These are phyloP conservation scores for Clarias fuscus DNA, from an alignment of 2,797 vertebrate genomes.

Conservation along the genomic window DNA sequence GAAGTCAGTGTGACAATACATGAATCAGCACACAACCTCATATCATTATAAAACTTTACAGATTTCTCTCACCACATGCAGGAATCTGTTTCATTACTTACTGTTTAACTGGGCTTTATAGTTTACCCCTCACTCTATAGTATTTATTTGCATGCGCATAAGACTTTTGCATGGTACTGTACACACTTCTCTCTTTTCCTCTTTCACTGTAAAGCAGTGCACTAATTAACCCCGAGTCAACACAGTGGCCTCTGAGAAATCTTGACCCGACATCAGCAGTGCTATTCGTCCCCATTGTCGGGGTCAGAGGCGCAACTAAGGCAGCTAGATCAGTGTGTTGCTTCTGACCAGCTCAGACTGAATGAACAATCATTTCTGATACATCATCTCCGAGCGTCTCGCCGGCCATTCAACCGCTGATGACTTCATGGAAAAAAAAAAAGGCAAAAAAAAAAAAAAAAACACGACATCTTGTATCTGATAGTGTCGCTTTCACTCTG, in stretches of 20 bases:
- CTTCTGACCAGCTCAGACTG: neutral
- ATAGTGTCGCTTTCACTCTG: constrained; percentile 75
- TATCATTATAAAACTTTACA: too few species aligned
- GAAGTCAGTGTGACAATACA: too few species aligned
- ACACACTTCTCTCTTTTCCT: neutral
- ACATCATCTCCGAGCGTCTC: neutral
- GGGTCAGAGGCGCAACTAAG: neutral
- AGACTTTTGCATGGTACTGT: too few species aligned
- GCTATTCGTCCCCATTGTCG: neutral
- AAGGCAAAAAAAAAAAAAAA: too few species aligned
- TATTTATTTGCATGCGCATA: too few species aligned
- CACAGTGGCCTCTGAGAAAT: too few species aligned
- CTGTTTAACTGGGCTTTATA: too few species aligned
- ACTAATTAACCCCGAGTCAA: neutral
- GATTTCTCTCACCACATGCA: too few species aligned
- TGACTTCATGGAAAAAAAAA: constrained; percentile 80
- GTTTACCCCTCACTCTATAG: too few species aligned
- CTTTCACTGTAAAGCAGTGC: neutral
- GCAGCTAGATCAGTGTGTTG: neutral
- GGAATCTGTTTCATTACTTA: too few species aligned
- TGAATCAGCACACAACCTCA: too few species aligned
- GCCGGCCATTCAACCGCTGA: constrained; percentile 58
- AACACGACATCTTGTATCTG: constrained; percentile 69
- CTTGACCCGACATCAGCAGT: neutral
- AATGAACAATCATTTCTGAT: neutral